Conservation (phyloP, 2,888 invertebrate species). For the Danaus chrysippus region DNA sequence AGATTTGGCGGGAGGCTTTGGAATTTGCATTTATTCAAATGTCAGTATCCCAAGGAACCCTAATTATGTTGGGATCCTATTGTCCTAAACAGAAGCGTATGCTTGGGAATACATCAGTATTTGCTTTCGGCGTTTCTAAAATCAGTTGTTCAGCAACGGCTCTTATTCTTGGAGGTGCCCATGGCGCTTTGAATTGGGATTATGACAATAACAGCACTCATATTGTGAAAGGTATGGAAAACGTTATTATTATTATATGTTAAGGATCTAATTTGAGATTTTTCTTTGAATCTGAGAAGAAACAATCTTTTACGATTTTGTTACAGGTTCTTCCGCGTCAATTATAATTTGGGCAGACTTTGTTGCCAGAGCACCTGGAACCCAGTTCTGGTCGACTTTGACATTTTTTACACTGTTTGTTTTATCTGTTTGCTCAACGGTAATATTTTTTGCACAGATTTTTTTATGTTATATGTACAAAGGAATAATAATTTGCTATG, state of each 20-base stretch:
- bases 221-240: constrained; percentile 48
- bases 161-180: constrained; percentile 55
- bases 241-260: not conserved
- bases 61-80: constrained; percentile 63
- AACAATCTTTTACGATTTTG: not conserved
- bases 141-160: constrained; percentile 48
- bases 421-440: constrained; percentile 57
- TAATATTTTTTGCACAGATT: constrained; percentile 35
- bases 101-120: constrained; percentile 49
- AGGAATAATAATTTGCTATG: not conserved
- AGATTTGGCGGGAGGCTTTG: constrained; percentile 70
- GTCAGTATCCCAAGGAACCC: constrained; percentile 59
- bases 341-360: constrained; percentile 68
- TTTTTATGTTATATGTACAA: not conserved
- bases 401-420: constrained; percentile 65
- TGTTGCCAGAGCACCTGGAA: constrained; percentile 62
- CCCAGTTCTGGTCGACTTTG: constrained; percentile 68
- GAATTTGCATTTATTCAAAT: constrained; percentile 65
- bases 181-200: constrained; percentile 56
- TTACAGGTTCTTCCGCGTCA: constrained; percentile 54
- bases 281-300: not conserved
- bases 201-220: constrained; percentile 55
- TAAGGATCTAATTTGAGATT: not conserved
- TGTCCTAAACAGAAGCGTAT: constrained; percentile 54
- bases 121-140: constrained; percentile 55